Conservation (phyloP, 2,797 vertebrate genomes). For the Peromyscus melanophrys region DNA sequence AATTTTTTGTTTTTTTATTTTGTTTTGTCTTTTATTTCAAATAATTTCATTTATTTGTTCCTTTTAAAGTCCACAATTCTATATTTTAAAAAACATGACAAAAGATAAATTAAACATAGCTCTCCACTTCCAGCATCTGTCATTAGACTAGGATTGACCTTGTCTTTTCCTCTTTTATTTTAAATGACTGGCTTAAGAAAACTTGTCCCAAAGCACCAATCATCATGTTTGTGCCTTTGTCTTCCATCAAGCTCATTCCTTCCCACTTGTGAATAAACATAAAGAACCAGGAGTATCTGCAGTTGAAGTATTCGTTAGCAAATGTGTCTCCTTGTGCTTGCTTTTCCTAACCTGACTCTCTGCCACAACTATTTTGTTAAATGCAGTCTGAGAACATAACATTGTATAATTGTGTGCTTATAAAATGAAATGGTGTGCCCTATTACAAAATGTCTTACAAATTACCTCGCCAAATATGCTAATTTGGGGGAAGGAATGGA, state of each 20-base stretch:
- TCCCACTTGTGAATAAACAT: constrained; percentile 12
- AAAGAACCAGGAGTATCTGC: constrained; percentile 31
- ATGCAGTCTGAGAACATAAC: constrained; percentile 67
- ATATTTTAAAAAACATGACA: neutral
- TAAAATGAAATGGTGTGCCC: constrained; percentile 67
- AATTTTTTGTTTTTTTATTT: neutral
- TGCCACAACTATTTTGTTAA: constrained; percentile 73
- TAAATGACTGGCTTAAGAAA: neutral
- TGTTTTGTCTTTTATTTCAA: neutral
- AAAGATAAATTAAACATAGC: neutral
- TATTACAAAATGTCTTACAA: constrained; percentile 65
- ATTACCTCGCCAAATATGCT: constrained; percentile 73
- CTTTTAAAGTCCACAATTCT: neutral
- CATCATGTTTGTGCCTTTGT: neutral
- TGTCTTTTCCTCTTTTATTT: constrained; percentile 43
- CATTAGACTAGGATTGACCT: constrained; percentile 27
- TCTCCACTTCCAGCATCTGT: neutral
- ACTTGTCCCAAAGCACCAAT: neutral
- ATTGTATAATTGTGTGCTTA: constrained; percentile 62
- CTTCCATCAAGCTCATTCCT: neutral
- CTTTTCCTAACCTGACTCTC: constrained; percentile 34
- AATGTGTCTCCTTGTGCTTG: constrained; percentile 38
- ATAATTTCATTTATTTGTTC: constrained; percentile 2
- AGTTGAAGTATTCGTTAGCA: constrained; percentile 33
- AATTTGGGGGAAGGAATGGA: neutral